Percentiles rank a stretch among this genome's conserved stretches.
Conservation (phyloP, 53 echinoderm and acorn worm genomes). For the Echinarachnius parma region DNA sequence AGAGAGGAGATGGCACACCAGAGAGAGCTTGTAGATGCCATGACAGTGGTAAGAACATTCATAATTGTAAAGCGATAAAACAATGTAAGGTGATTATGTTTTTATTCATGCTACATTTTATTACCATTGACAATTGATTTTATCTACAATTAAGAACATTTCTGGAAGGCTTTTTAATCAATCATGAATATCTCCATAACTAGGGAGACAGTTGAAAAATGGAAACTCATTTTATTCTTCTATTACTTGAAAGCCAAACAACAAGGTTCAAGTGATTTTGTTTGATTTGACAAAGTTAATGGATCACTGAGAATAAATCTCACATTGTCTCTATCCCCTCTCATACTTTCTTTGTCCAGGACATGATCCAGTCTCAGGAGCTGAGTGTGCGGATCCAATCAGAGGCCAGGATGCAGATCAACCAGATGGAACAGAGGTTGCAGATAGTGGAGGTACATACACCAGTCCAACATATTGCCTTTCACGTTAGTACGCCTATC, state of each 20-base stretch:
- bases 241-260: neutral
- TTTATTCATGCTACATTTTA: neutral
- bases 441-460: slow-evolving; percentile 39
- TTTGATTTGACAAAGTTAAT: too few species aligned
- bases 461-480: neutral
- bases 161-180: too few species aligned
- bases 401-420: slow-evolving; percentile 28
- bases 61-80: neutral
- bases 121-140: too few species aligned
- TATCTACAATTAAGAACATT: too few species aligned
- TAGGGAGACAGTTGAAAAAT: too few species aligned
- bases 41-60: slow-evolving; percentile 28
- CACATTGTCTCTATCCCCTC: too few species aligned
- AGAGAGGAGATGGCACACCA: slow-evolving; percentile 12
- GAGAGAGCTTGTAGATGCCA: slow-evolving; percentile 34
- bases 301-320: too few species aligned
- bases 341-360: slow-evolving; percentile 6
- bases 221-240: neutral
- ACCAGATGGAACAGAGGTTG: slow-evolving; percentile 32
- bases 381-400: slow-evolving; percentile 32
- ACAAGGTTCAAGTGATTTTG: neutral
- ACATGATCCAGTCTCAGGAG: slow-evolving; percentile 38
- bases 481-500: too few species aligned
- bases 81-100: neutral
- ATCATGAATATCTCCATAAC: too few species aligned